Evolutionary conservation across 2,797 vertebrate genomes (phyloP), one percentile per base, ranked within the genome.

Genomic region (Chromis chromis): DNA sequence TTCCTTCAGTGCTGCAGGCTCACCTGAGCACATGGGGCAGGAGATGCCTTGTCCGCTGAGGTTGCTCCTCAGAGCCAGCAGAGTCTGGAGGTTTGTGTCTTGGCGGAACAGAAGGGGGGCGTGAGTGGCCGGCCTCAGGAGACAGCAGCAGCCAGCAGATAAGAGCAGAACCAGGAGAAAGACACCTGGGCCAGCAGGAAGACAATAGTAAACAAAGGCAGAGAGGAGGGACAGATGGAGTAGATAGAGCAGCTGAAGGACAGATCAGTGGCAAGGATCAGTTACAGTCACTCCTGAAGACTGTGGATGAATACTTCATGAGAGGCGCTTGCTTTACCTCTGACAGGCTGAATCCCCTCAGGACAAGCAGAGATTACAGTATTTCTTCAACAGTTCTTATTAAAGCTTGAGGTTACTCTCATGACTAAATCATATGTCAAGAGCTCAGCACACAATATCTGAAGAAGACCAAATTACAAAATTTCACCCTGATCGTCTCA

Each of bases 21-120:
- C 83, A 99, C 98, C 98, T 87, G 98, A 99, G 88, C 98, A 99
- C 92, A 96, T 98, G 76, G 96, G 95, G 81, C 98, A 99, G 83
- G 98, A 97, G 89, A 99, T 97, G 64, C 97, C 98, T 85, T 99
- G 97, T 0, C 97, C 96, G 1, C 98, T 99, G 78, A 99, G 95
- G 93, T 99, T 99, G 94, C 97, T 97, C 77, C 97, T 97, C 59
- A 99, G 95, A 81, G 97, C 97, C 79, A 99, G 93, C 6, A 99
- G 94, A 73, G 95, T 95, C 93, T 99, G 98, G 73, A 99, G 97
- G 94, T 99, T 99, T 16, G 98, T 99, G 81, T 99, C 96, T 0
- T 93, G 96, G 52, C 96, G 94, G 89, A 99, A 99, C n/a, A 99
- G 94, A 19, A 98, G 92, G 0, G 98, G 98, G 8, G 97, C 96